Percentiles rank a stretch among this genome's conserved stretches.
These are phyloP conservation scores for Mamestra configurata DNA, from an alignment of 1,140 invertebrate genomes.

Conservation along the genomic window DNA sequence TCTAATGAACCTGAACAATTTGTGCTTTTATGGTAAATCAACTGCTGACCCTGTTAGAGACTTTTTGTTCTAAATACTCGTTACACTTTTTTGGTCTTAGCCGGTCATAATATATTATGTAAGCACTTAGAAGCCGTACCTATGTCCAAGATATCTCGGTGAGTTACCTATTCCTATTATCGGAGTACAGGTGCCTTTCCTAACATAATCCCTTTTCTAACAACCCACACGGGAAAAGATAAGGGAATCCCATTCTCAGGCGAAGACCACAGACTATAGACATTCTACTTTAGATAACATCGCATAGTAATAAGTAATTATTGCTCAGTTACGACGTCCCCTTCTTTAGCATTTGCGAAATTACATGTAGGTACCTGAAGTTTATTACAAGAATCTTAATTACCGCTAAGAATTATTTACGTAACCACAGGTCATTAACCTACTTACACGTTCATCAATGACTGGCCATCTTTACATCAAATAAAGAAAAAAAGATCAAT, in stretches of 20 bases:
- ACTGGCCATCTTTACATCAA: slow-evolving; percentile 10
- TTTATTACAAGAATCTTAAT: slow-evolving; percentile 25
- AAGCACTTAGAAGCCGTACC: background rate
- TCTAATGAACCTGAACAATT: slow-evolving; percentile 34
- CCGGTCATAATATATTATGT: background rate
- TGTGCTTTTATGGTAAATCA: slow-evolving; percentile 7
- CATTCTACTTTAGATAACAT: background rate
- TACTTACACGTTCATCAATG: slow-evolving; percentile 13
- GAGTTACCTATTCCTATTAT: slow-evolving; percentile 8
- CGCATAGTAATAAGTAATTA: slow-evolving; percentile 7
- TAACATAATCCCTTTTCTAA: slow-evolving; percentile 14
- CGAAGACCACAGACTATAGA: background rate
- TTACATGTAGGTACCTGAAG: background rate
- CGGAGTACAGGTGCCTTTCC: background rate
- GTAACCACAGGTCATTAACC: slow-evolving; percentile 20
- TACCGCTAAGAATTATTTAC: background rate
- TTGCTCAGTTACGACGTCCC: background rate
- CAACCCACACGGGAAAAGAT: slow-evolving; percentile 18
- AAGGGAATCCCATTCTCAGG: background rate
- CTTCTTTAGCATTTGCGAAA: background rate
- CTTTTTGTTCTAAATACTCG: background rate
- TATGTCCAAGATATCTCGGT: slow-evolving; percentile 8
- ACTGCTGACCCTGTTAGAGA: background rate
- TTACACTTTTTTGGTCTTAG: slow-evolving; percentile 16
- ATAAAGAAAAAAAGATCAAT: slow-evolving; percentile 13